A percentile compares a stretch with the other conserved stretches of the same genome.
These are phyloP conservation scores for Polypterus senegalus DNA, from an alignment of 2,113 vertebrate species.

Conservation along the genomic window DNA sequence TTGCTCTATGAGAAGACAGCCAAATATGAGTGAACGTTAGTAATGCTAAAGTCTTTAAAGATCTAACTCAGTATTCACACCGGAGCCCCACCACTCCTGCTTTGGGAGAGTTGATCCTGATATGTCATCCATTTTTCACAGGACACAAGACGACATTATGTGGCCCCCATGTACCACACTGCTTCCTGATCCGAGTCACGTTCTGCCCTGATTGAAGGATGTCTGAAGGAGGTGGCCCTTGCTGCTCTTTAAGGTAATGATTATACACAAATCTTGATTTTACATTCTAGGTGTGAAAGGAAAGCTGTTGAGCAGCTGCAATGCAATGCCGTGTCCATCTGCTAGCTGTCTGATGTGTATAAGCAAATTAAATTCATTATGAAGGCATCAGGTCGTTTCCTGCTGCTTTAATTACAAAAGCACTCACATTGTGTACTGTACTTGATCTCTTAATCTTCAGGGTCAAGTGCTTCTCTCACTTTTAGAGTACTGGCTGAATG, in stretches of 20 bases:
- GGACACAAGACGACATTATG: too few relatives aligned
- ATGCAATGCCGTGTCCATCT: not conserved
- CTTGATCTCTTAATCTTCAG: not conserved
- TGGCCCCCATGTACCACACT: too few relatives aligned
- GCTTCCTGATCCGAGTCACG: too few relatives aligned
- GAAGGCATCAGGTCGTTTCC: not conserved
- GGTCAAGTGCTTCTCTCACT: not conserved
- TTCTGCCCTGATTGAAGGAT: too few relatives aligned
- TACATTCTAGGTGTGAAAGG: not conserved
- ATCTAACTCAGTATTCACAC: too few relatives aligned
- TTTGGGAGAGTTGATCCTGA: too few relatives aligned
- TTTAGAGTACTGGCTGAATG: not conserved
- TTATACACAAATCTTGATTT: not conserved
- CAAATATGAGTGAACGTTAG: too few relatives aligned
- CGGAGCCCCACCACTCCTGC: too few relatives aligned
- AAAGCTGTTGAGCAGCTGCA: too few relatives aligned
- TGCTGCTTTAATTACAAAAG: not conserved
- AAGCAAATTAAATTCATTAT: not conserved
- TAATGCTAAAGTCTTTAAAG: too few relatives aligned
- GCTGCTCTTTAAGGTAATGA: not conserved
- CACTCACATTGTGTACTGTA: not conserved
- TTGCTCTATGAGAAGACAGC: too few relatives aligned
- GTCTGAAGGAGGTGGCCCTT: not conserved
- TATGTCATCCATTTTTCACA: too few relatives aligned
- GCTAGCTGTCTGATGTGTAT: not conserved